Conservation (phyloP, 1,140 invertebrate species). For the Drosophila sechellia region DNA sequence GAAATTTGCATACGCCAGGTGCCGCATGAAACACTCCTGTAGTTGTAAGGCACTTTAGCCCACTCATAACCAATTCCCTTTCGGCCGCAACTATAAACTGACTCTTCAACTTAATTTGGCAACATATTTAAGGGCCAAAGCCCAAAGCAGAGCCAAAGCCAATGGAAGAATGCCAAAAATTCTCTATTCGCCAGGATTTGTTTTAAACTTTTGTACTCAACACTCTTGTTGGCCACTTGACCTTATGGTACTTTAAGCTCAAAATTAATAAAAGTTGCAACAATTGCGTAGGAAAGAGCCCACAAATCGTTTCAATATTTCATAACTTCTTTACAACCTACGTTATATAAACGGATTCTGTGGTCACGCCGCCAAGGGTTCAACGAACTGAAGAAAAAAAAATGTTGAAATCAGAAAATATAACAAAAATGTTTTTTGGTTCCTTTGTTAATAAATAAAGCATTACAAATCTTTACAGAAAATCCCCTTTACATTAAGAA, state of each 20-base stretch:
- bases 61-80: slow-evolving; percentile 54
- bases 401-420: not conserved
- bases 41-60: slow-evolving; percentile 24
- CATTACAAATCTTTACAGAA: no score
- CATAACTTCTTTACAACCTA: not conserved
- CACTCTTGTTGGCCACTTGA: slow-evolving; percentile 2
- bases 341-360: not conserved
- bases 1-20: slow-evolving; percentile 37
- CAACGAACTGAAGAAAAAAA: not conserved
- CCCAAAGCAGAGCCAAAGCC: not conserved
- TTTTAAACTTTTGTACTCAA: not conserved
- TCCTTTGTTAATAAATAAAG: no score
- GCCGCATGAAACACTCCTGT: slow-evolving; percentile 6
- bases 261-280: not conserved
- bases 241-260: not conserved
- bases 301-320: slow-evolving; percentile 7
- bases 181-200: not conserved
- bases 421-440: not conserved
- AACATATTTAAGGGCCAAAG: slow-evolving; percentile 27
- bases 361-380: not conserved
- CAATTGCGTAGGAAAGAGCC: not conserved
- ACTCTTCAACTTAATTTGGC: slow-evolving; percentile 33
- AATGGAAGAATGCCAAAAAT: slow-evolving; percentile 6
- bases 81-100: slow-evolving; percentile 28
- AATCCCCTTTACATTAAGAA: no score